Evolutionary conservation across 2,888 invertebrate species (phyloP).

Genomic region (Molanna angustata): DNA sequence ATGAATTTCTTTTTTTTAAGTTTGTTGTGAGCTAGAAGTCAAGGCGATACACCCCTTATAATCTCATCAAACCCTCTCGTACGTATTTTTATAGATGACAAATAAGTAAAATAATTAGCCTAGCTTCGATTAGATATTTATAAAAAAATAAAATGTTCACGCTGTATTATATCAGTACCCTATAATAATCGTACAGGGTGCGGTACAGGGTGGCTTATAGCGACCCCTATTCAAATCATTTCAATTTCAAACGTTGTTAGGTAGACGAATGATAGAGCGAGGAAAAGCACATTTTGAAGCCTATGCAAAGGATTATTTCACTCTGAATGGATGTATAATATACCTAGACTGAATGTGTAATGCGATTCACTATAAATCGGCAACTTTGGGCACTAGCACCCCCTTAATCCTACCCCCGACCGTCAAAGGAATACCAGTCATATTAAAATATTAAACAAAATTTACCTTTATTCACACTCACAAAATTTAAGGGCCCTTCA

Average conservation of each 20-base stretch:
- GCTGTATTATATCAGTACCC: too few species aligned
- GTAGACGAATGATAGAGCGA: conserved; percentile 31
- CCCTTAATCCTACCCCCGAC: neutral
- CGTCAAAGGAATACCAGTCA: neutral
- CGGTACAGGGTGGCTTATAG: conserved; percentile 30
- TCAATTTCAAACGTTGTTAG: conserved; percentile 34
- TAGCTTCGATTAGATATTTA: too few species aligned
- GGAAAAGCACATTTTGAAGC: conserved; percentile 28
- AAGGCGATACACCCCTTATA: too few species aligned
- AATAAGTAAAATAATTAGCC: too few species aligned
- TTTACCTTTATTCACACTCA: too few species aligned
- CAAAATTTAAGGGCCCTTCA: too few species aligned
- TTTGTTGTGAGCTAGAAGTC: too few species aligned
- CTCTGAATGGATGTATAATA: conserved; percentile 33
- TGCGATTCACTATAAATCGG: conserved; percentile 29
- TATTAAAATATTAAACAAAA: too few species aligned
- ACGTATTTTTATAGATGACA: too few species aligned
- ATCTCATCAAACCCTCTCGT: too few species aligned
- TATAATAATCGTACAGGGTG: conserved; percentile 27
- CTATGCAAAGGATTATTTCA: conserved; percentile 34
- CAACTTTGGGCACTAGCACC: conserved; percentile 25
- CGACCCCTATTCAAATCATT: conserved; percentile 34
- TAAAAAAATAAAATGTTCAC: too few species aligned
- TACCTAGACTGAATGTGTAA: conserved; percentile 32
- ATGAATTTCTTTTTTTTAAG: too few species aligned